Evolutionary conservation across 2,888 invertebrate genomes (phyloP).

Genomic region (Xylota segnis): DNA sequence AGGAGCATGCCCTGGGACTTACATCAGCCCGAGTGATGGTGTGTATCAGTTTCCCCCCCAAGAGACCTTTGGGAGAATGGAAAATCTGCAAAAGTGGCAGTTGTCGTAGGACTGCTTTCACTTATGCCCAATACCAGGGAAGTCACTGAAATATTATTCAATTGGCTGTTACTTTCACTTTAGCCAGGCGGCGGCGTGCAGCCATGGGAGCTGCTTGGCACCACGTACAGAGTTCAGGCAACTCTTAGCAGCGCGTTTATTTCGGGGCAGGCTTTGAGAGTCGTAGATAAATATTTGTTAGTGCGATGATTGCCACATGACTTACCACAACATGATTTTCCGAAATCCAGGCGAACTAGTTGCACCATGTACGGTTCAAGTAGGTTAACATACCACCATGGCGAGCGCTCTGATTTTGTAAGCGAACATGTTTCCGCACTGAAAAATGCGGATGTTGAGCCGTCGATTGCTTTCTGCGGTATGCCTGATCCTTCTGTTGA

Average conservation of each 20-base stretch:
- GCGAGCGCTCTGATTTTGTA: conserved; percentile 92
- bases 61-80: conserved; percentile 66
- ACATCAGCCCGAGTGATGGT: conserved; percentile 28
- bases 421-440: conserved; percentile 94
- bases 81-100: conserved; percentile 42
- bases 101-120: conserved; percentile 76
- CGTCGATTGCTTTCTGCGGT: conserved; percentile 96
- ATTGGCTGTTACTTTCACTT: conserved; percentile 74
- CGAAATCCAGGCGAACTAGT: conserved; percentile 94
- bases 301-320: conserved; percentile 75
- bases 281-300: not conserved
- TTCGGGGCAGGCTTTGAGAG: conserved; percentile 6
- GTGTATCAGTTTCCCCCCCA: conserved; percentile 59
- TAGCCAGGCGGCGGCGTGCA: not conserved
- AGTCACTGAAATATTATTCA: conserved; percentile 72
- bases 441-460: conserved; percentile 93
- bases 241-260: not conserved
- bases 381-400: conserved; percentile 98
- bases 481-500: conserved; percentile 93
- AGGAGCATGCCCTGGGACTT: not conserved
- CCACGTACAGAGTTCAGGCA: conserved; percentile 3
- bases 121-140: conserved; percentile 70
- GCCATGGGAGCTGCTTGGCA: conserved; percentile 29
- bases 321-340: conserved; percentile 96
- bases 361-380: conserved; percentile 98